These are phyloP conservation scores for Pseudocheirus occidentalis DNA, from an alignment of 2,797 vertebrate species.

Conservation along the genomic window DNA sequence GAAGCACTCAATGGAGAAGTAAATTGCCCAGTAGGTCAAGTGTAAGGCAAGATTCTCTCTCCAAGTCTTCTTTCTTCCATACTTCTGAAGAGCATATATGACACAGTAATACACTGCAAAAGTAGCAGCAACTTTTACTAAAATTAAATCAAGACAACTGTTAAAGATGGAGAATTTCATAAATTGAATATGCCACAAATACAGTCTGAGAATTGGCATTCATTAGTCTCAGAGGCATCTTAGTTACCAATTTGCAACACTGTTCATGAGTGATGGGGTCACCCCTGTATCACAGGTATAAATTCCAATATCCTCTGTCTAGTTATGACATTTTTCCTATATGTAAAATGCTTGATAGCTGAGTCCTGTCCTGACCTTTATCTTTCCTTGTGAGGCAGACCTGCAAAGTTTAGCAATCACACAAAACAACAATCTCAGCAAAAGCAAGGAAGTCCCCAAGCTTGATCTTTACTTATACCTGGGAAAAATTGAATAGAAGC, in stretches of 20 bases:
- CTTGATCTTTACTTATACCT: constrained; percentile 43
- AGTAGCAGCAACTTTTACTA: neutral
- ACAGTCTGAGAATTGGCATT: constrained; percentile 40
- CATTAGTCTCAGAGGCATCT: constrained; percentile 48
- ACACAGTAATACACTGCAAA: neutral
- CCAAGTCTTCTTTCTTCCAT: neutral
- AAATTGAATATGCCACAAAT: constrained; percentile 58
- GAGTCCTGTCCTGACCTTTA: constrained; percentile 25
- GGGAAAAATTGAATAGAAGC: neutral
- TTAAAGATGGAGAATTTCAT: constrained; percentile 46
- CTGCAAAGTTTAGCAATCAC: neutral
- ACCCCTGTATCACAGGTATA: constrained; percentile 14
- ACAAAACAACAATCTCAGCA: neutral
- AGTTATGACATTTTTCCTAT: constrained; percentile 53
- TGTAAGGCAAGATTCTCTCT: neutral
- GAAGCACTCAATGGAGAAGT: neutral
- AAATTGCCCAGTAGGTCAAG: constrained; percentile 34
- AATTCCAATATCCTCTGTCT: constrained; percentile 44
- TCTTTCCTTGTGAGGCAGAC: neutral
- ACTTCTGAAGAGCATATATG: constrained; percentile 55
- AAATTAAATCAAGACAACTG: constrained; percentile 58
- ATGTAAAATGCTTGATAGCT: neutral
- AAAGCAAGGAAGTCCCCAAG: constrained; percentile 13
- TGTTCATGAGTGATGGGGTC: constrained; percentile 45
- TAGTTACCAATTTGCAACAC: constrained; percentile 39